Conservation (phyloP, 2,797 vertebrate species). For the Potorous gilbertii region DNA sequence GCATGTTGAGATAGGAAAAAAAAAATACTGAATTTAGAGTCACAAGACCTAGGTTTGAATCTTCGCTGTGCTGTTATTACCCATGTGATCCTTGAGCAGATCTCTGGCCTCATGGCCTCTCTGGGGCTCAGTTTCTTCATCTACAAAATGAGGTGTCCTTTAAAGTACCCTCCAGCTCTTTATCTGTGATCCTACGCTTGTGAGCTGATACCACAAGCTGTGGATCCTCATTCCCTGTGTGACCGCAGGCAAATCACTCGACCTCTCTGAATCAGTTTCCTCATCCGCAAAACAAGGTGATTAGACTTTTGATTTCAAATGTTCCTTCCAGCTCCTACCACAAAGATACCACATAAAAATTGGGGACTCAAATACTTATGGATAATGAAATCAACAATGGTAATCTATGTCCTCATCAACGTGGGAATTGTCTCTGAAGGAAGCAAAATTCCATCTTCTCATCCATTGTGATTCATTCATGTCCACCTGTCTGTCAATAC, state of each 20-base stretch:
- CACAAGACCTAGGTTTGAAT: background rate
- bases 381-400: background rate
- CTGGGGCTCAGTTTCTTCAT: background rate
- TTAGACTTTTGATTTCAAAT: background rate
- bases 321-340: background rate
- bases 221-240: background rate
- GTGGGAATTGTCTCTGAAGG: background rate
- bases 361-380: background rate
- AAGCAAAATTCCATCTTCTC: background rate
- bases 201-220: background rate
- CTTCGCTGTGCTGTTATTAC: background rate
- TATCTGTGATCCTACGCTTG: background rate
- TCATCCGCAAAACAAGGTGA: background rate
- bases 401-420: background rate
- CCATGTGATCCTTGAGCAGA: background rate
- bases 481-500: too few species aligned
- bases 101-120: background rate
- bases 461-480: background rate
- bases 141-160: background rate
- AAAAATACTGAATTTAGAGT: background rate
- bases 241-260: background rate
- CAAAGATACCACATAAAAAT: background rate
- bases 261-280: background rate
- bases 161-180: background rate
- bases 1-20: background rate